Evolutionary conservation across 2,113 vertebrate species (phyloP).

Genomic region (Sardina pilchardus): DNA sequence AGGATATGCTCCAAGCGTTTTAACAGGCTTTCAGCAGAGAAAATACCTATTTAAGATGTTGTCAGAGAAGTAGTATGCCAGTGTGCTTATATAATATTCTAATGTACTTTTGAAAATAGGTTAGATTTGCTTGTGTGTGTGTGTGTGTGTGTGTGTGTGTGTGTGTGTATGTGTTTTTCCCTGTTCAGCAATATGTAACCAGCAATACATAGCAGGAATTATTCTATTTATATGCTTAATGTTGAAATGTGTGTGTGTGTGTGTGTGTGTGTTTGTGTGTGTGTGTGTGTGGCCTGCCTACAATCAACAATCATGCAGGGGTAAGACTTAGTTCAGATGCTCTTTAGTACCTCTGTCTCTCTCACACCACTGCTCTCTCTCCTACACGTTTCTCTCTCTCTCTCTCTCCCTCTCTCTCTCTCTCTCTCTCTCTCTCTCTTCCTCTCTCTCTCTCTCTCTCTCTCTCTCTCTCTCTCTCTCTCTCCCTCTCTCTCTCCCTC

Average conservation of each 20-base stretch:
- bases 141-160: constrained; percentile 11
- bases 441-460: neutral
- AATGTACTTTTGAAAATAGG: neutral
- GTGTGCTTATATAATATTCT: neutral
- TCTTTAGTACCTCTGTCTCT: neutral
- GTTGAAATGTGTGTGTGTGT: neutral
- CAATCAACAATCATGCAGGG: neutral
- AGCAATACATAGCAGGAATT: neutral
- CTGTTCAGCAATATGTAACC: neutral
- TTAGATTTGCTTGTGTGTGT: neutral
- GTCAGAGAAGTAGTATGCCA: neutral
- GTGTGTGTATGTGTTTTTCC: neutral
- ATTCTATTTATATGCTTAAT: neutral
- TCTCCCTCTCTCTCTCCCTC: neutral
- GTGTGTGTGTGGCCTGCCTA: neutral
- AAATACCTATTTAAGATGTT: neutral
- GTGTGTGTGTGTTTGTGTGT: neutral
- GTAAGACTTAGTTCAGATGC: neutral
- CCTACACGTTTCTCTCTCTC: too few relatives aligned
- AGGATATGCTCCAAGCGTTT: constrained; percentile 14
- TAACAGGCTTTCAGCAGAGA: neutral
- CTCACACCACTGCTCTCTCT: neutral
- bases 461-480: neutral
- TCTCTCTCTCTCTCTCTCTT: neutral
- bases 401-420: neutral